These are phyloP conservation scores for Glaucidium brasilianum DNA, from an alignment of 2,113 vertebrate genomes.

Conservation along the genomic window DNA sequence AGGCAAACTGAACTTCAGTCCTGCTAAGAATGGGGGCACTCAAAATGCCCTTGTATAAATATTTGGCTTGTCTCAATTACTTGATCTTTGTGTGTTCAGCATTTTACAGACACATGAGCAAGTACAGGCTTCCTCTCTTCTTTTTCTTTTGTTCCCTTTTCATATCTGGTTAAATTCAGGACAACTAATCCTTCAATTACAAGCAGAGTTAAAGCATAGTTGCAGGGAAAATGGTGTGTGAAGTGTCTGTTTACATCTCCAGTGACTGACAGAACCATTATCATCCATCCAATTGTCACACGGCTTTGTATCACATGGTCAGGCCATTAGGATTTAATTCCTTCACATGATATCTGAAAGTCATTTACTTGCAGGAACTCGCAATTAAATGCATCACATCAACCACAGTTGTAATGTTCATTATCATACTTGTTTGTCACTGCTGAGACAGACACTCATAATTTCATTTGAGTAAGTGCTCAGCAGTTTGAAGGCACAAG, in stretches of 20 bases:
- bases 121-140: not conserved
- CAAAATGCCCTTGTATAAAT: constrained; percentile 23
- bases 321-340: constrained; percentile 7
- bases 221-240: not conserved
- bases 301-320: not conserved
- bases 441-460: not conserved
- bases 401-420: not conserved
- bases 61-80: constrained; percentile 40
- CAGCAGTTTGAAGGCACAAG: not conserved
- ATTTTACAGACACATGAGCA: not conserved
- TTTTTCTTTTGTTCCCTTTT: not conserved
- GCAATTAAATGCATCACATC: not conserved
- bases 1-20: constrained; percentile 43
- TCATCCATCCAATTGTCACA: not conserved
- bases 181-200: not conserved
- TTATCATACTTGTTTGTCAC: not conserved
- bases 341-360: not conserved
- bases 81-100: constrained; percentile 27
- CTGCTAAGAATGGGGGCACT: not conserved
- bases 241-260: not conserved
- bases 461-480: not conserved
- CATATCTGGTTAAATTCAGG: not conserved
- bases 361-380: not conserved
- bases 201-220: not conserved
- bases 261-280: not conserved